Evolutionary conservation across 2,888 invertebrate genomes (phyloP), one percentile per base, ranked within the genome.

Genomic region (Drymonia ruficornis): DNA sequence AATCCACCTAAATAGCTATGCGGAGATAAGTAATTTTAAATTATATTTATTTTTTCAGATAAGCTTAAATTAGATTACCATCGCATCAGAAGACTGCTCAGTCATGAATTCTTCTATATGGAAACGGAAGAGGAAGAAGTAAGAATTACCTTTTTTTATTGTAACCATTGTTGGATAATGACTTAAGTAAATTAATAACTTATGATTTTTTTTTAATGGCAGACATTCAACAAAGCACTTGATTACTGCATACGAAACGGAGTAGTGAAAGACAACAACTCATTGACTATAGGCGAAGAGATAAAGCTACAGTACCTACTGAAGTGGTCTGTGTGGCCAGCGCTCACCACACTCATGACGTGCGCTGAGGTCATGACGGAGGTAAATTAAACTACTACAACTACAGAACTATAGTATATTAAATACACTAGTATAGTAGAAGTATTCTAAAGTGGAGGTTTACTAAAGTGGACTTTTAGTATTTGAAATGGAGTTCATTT

Each of bases 21-120:
- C 7, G 23, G 4, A 23, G 3, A 23, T 23, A 23, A 2, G 5
- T 36, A 1, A 36, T n/a, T n/a, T 13, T 6, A 0, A n/a, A n/a
- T n/a, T n/a, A 36, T 36, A 36, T 36, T 36, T 4, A 36, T 36
- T 36, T 36, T 87, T 88, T 55, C 86, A 95, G 95, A 89, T 70
- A 80, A 85, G 61, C 78, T 95, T 57, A 83, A 81, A 54, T 69
- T 72, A n/a, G 84, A 89, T 55, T 95, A 93, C 74, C 75, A 76
- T 50, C 61, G 48, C 0, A 53, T 89, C 9, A 86, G 95, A 71
- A 86, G 83, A 67, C 75, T 96, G 51, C 93, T 96, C 48, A 89
- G 92, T 50, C 89, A 94, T 70, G 96, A 96, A 81, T 96, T 96
- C 83, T 94, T 95, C 53, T 87, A 95, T 60, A 84, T 93, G 59